Base-by-base conservation (phyloP, 2,888 invertebrate species). In the Idaea biselata region DNA sequence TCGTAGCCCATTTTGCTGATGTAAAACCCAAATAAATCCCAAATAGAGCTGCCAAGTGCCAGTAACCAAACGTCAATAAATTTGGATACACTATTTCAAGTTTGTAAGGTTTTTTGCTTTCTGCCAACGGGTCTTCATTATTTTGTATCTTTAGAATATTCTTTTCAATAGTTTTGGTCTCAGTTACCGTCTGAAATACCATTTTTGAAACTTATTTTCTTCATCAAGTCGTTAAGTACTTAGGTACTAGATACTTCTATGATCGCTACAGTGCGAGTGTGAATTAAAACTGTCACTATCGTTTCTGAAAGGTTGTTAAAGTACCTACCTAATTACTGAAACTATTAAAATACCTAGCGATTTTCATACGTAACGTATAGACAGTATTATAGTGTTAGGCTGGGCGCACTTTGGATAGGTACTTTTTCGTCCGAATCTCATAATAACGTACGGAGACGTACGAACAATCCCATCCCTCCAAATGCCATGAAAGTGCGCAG, bases 1-100 rank as follows among this genome's bases (percentile, higher is more conserved):
- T 63, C 6, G 83, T 79, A 14, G 64, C 60, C 76, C 76, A 79
- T 73, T 82, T 81, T 0, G 78, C 81, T 1, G 77, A 72, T 5
- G 80, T 79, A 18, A 82, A 76, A 63, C 76, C 75, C 32, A 82
- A 62, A 59, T 80, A 83, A 0, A 81, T 14, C 1, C 82, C 84
- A 31, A 84, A 84, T 0, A 80, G 7, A 0, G 67, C 79, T 8
- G 79, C 78, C 11, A 81, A n/a, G 60, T 84, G 80, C 74, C 77
- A 72, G 58, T 81, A 83, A 0, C 68, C 60, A 60, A 81, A 81
- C 0, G 73, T 74, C 0, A 82, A 0, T 8, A 84, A 16, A 64
- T 82, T 83, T 0, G 6, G 16, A 59, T 82, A 81, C 8, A 82
- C 70, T 54, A 81, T 72, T 56, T 25, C 25, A 25, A 25, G 25